Evolutionary conservation across 2,797 vertebrate genomes (phyloP), one percentile per base, ranked within the genome.

Genomic region (Dipus sagitta): DNA sequence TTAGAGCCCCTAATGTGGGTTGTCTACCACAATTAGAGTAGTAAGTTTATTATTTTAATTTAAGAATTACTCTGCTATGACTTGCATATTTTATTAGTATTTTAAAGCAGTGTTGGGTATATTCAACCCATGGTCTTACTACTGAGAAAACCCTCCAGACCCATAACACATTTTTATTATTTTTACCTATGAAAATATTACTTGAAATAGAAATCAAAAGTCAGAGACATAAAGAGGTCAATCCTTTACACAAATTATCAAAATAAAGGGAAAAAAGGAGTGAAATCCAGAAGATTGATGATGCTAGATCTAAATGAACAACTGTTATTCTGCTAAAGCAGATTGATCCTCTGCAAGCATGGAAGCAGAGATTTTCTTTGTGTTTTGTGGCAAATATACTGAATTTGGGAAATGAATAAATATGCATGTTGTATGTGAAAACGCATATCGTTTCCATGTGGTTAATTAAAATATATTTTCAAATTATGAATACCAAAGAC

Each of bases 391-490:
- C 72, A 83, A 67, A 84, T 68, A 64, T 64, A 72, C 58, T 70
- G 47, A 74, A 47, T 52, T 78, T 85, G 65, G 30, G 12, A 72
- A 10, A 91, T 9, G 81, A 84, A 78, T 2, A 94, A 10, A 91
- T 82, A 84, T 74, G 0, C 18, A 28, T 64, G 1, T 11, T 90
- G 38, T 42, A 23, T 30, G 26, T 86, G 3, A 88, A 95, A 89
- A 87, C 38, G 7, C 11, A 82, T 71, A 38, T 24, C 58, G 38
- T 85, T 91, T 93, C 64, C 38, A 85, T 32, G 0, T 81, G 20
- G 47, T 24, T 79, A 72, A 72, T 79, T 90, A 82, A 83, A 79
- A 90, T 75, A 80, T 3, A 38, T 83, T 78, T 94, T 24, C 8
- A 88, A 88, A 76, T 34, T 21, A 88, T 1, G 0, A 54, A 4